Conservation (phyloP, 2,797 vertebrate species). For the Anniella stebbinsi region DNA sequence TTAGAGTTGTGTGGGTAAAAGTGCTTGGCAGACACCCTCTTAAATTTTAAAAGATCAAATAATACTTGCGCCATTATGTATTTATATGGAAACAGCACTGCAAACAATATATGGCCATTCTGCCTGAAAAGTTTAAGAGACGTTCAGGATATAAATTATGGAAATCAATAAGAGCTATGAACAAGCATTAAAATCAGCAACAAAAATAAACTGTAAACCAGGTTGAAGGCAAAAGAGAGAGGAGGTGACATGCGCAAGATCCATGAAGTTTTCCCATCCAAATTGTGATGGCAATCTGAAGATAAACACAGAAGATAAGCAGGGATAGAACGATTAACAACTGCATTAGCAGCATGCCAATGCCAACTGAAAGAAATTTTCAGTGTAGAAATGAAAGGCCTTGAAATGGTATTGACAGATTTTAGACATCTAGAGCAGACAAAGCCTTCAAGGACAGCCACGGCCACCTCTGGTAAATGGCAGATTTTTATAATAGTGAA, state of each 20-base stretch:
- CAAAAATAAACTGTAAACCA: not conserved
- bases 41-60: constrained; percentile 4
- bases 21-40: not conserved
- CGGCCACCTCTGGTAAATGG: not conserved
- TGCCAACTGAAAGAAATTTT: not conserved
- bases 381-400: not conserved
- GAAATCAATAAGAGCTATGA: not conserved
- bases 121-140: not conserved
- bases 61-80: not conserved
- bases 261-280: not conserved
- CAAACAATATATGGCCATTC: not conserved
- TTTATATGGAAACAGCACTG: not conserved
- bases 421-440: not conserved
- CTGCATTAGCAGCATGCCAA: not conserved
- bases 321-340: not conserved
- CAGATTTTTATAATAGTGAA: not conserved
- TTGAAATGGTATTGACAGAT: not conserved
- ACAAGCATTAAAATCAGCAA: not conserved
- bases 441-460: not conserved
- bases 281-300: not conserved
- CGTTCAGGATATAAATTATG: not conserved
- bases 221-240: not conserved
- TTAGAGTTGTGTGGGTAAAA: not conserved
- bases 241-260: not conserved
- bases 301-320: not conserved